Evolutionary conservation across 2,888 invertebrate genomes (phyloP).

Genomic region (Geotrupes spiniger): DNA sequence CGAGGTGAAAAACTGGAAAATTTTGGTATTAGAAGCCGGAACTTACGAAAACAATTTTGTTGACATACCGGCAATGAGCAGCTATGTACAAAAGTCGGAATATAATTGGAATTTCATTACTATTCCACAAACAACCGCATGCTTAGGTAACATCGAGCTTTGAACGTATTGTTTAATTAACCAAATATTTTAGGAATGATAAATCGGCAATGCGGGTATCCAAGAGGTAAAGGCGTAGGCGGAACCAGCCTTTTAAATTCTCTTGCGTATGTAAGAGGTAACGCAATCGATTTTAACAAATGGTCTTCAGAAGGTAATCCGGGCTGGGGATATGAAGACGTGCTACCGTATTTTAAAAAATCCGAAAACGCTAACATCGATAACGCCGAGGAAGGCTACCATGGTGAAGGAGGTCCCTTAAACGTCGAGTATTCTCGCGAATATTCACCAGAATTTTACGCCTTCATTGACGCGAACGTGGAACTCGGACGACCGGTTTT

Average conservation of each 20-base stretch:
- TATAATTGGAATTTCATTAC: constrained; percentile 24
- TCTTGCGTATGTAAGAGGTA: constrained; percentile 77
- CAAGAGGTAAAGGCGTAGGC: constrained; percentile 72
- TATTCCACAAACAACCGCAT: constrained; percentile 18
- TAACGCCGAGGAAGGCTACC: constrained; percentile 61
- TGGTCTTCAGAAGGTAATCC: constrained; percentile 72
- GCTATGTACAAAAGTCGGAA: constrained; percentile 2
- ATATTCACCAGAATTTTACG: constrained; percentile 56
- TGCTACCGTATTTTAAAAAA: constrained; percentile 71
- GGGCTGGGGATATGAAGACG: constrained; percentile 72
- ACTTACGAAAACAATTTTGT: constrained; percentile 21
- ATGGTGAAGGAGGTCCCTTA: constrained; percentile 63
- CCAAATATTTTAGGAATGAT: constrained; percentile 1
- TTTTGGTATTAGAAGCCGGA: constrained; percentile 23
- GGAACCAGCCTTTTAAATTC: constrained; percentile 77
- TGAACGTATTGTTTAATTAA: not conserved
- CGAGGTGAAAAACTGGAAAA: constrained; percentile 14
- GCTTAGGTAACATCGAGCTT: constrained; percentile 19
- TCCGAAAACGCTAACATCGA: constrained; percentile 64
- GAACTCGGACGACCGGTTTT: constrained; percentile 66
- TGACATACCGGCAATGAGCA: constrained; percentile 21
- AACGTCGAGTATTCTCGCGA: constrained; percentile 64
- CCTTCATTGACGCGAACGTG: constrained; percentile 63
- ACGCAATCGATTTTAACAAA: constrained; percentile 71
- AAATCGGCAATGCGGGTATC: constrained; percentile 39